Conservation (phyloP, 2,113 vertebrate species). For the Phyllostomus hastatus region DNA sequence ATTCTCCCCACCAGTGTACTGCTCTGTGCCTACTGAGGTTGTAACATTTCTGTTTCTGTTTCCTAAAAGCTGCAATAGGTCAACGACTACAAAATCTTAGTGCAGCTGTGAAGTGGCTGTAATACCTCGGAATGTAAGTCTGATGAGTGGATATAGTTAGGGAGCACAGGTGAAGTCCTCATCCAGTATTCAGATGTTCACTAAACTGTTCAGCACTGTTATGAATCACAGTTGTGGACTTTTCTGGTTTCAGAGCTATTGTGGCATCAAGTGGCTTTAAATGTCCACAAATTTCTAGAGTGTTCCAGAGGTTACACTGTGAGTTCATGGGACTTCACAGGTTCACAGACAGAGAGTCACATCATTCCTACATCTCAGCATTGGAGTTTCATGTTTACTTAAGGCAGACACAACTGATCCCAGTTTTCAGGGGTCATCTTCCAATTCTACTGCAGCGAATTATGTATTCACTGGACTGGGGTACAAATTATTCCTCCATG, state of each 20-base stretch:
- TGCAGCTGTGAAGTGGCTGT: background rate
- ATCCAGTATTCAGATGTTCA: background rate
- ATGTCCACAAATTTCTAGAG: background rate
- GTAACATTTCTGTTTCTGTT: background rate
- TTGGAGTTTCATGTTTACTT: too few relatives aligned
- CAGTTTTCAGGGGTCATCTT: too few relatives aligned
- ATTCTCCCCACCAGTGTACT: too few relatives aligned
- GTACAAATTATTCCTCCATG: too few relatives aligned
- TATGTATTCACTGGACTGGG: too few relatives aligned
- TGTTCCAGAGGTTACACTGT: background rate
- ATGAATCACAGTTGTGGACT: background rate
- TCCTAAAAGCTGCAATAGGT: background rate
- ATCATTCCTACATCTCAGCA: too few relatives aligned
- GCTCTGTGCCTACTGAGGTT: background rate
- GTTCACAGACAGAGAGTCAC: too few relatives aligned
- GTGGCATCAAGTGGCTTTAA: background rate
- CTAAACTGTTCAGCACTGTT: background rate
- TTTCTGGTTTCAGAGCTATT: background rate
- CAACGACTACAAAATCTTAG: background rate
- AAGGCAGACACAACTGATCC: too few relatives aligned
- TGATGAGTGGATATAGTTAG: background rate
- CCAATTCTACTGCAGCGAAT: too few relatives aligned
- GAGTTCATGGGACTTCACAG: rapidly evolving
- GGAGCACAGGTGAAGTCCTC: background rate
- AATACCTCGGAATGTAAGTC: background rate